Conservation (phyloP, 1,140 invertebrate genomes). For the Nautilus pompilius region DNA sequence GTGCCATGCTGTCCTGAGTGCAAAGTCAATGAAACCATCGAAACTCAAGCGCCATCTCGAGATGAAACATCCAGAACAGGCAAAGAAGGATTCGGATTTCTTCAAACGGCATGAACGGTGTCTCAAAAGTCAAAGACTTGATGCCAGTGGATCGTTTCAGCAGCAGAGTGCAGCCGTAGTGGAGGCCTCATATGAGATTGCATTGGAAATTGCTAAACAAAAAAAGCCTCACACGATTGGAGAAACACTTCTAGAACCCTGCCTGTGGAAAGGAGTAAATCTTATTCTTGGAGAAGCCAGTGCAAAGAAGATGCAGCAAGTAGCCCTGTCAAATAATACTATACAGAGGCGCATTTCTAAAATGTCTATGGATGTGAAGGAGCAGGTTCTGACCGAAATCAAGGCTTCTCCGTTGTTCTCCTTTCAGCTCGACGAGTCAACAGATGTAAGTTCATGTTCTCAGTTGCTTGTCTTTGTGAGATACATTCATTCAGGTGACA, state of each 20-base stretch:
- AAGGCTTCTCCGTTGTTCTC: slow-evolving; percentile 1
- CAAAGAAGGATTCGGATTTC: slow-evolving; percentile 1
- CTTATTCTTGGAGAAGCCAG: too few species aligned
- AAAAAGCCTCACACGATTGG: too few species aligned
- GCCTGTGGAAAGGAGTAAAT: too few species aligned
- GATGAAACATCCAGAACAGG: background rate
- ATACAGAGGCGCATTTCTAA: slow-evolving; percentile 2
- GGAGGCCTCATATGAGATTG: slow-evolving; percentile 1
- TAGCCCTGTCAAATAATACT: background rate
- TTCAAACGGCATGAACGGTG: background rate
- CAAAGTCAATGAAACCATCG: slow-evolving; percentile 1
- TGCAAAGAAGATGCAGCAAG: slow-evolving; percentile 1
- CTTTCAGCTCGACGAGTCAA: background rate
- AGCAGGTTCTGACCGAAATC: slow-evolving; percentile 1
- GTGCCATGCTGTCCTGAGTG: background rate
- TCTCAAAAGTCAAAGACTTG: background rate
- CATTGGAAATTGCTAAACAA: slow-evolving; percentile 1
- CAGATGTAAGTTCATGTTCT: slow-evolving; percentile 3
- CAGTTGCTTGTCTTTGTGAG: background rate
- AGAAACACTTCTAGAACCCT: too few species aligned
- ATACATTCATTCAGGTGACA: slow-evolving; percentile 3
- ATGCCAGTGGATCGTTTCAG: background rate
- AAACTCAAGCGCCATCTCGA: background rate
- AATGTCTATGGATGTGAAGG: slow-evolving; percentile 4
- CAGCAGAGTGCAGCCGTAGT: background rate